phyloP scores from a whole-genome alignment of 2,113 vertebrate genomes.

The Triplophysa dalaica region DNA sequence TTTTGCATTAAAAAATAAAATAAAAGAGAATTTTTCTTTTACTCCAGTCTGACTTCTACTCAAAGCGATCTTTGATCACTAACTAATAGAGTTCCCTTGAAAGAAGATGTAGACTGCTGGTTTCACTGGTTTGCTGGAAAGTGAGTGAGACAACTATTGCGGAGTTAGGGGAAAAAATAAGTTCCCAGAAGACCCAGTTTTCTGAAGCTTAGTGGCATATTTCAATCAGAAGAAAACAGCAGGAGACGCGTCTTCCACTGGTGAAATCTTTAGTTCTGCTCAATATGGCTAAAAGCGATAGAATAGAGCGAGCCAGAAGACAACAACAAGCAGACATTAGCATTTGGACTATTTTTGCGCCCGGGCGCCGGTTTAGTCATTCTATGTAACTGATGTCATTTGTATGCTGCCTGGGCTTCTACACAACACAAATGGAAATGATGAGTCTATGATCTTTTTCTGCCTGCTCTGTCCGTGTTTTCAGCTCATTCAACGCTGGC shows the following conservation, averaged over 20 bases:
- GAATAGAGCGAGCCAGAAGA: conserved; percentile 59
- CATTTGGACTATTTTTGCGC: conserved; percentile 33
- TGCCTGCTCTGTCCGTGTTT: neutral
- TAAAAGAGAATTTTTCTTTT: neutral
- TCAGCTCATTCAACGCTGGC: conserved; percentile 6
- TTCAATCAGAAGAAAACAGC: conserved; percentile 67
- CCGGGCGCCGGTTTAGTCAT: conserved; percentile 27
- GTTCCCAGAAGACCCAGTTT: conserved; percentile 33
- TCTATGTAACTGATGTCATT: conserved; percentile 35
- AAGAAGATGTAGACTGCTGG: conserved; percentile 27
- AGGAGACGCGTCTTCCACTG: conserved; percentile 47
- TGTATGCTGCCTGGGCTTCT: conserved; percentile 25
- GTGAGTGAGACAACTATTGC: conserved; percentile 57
- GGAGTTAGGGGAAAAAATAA: conserved; percentile 50
- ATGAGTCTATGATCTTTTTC: conserved; percentile 30
- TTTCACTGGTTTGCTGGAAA: conserved; percentile 31
- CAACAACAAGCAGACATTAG: conserved; percentile 47
- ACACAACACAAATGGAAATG: conserved; percentile 22
- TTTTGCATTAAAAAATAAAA: neutral
- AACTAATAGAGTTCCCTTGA: neutral
- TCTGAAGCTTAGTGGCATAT: conserved; percentile 56
- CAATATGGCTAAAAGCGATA: conserved; percentile 63
- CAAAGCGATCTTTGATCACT: neutral
- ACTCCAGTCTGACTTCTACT: neutral
- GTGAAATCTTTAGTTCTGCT: conserved; percentile 51